Evolutionary conservation across 2,113 vertebrate species (phyloP), one percentile per base, ranked within the genome.

Genomic region (Solea senegalensis): DNA sequence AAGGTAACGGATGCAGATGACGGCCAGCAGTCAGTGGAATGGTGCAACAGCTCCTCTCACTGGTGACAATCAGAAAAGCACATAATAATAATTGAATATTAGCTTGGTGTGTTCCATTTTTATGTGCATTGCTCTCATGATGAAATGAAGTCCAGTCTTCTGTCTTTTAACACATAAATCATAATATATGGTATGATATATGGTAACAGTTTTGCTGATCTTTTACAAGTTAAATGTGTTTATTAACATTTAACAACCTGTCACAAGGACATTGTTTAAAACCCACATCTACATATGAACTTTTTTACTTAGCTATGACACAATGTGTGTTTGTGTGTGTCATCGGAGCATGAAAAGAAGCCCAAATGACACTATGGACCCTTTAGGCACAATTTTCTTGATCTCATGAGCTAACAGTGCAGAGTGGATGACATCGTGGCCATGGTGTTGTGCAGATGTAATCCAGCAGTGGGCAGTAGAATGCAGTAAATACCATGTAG

Each of bases 11-110:
- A 34, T 34, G 34, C 34, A 34, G 44, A 8, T 15, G 55, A 45
- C 0, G 50, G 11, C 16, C 11, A 27, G 4, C 10, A 15, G n/a
- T 40, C 5, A 13, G 51, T 15, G 12, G 68, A 56, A 66, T 80
- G n/a, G 65, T 55, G 44, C 80, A 89, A 80, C 63, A 86, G 65
- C 83, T 8, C 86, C 88, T 49, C 67, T 34, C 44, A 34, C 41
- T 80, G 89, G 88, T 61, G 64, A 52, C n/a, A n/a, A 2, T 45
- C 2, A 4, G 7, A 49, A 2, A 26, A 8, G 8, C 21, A 13
- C 14, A 48, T 48, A 21, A 21, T 21, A 11, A 28, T 12, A 16
- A 27, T 2, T 41, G 7, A 39, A 44, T 4, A 16, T 50, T 50
- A 16, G 6, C 50, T 52, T 50, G n/a, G 14, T 50, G 14, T 2